Percentiles rank a stretch among this genome's conserved stretches.
Conservation (phyloP, 1,140 invertebrate genomes). For the Leptinotarsa lineolata region DNA sequence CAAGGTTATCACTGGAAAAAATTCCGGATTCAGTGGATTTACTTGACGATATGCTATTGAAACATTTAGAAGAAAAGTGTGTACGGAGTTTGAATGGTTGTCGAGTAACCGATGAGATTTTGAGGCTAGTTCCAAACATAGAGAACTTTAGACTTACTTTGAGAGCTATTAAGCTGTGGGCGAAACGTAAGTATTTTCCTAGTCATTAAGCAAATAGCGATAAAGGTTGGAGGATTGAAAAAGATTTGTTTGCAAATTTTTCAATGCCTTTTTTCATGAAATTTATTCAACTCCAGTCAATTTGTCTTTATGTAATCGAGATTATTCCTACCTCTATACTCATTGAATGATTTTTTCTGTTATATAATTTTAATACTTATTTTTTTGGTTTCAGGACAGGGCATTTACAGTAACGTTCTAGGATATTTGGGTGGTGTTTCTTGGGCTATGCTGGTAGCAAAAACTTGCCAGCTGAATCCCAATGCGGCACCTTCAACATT, state of each 20-base stretch:
- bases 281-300: too few species aligned
- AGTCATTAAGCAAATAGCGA: too few species aligned
- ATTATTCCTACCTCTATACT: too few species aligned
- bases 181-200: constrained; percentile 85
- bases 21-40: constrained; percentile 85
- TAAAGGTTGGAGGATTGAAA: too few species aligned
- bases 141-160: constrained; percentile 93
- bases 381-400: constrained; percentile 70
- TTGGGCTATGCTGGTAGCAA: constrained; percentile 98
- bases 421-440: constrained; percentile 98
- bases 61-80: constrained; percentile 95
- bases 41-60: constrained; percentile 87
- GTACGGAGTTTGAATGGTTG: constrained; percentile 97
- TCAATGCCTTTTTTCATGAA: too few species aligned
- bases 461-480: constrained; percentile 98
- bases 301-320: too few species aligned
- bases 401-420: constrained; percentile 97
- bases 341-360: not conserved
- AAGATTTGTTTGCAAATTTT: too few species aligned
- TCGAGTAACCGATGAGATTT: constrained; percentile 97
- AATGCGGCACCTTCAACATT: constrained; percentile 93
- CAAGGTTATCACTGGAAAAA: constrained; percentile 88
- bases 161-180: constrained; percentile 98
- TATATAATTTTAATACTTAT: not conserved
- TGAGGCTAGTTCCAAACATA: constrained; percentile 92